Evolutionary conservation across 53 echinoderm and acorn worm genomes (phyloP).

Genomic region (Patiria pectinifera): DNA sequence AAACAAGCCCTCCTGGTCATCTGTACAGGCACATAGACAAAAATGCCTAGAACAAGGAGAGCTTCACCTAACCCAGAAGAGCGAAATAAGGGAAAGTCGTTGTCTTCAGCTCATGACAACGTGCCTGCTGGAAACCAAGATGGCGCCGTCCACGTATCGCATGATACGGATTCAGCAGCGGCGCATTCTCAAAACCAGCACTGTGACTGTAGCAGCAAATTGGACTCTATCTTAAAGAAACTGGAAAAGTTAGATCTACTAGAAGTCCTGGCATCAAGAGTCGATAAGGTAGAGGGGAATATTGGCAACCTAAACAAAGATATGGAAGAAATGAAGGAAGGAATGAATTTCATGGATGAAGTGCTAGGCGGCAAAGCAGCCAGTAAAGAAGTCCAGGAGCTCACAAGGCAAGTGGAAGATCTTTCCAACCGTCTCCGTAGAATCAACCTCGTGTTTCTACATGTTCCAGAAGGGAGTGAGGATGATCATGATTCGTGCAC

Average conservation of each 20-base stretch:
- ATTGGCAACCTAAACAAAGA: background rate
- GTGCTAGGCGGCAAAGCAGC: background rate
- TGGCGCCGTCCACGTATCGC: background rate
- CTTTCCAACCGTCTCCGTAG: background rate
- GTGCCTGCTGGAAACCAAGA: slow-evolving; percentile 11
- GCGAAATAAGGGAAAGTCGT: background rate
- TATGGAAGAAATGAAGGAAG: background rate
- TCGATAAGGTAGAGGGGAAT: slow-evolving; percentile 9
- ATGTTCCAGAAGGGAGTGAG: slow-evolving; percentile 29
- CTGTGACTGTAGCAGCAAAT: slow-evolving; percentile 5
- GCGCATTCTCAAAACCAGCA: too few relatives aligned
- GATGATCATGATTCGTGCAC: slow-evolving; percentile 19
- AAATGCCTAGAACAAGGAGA: too few relatives aligned
- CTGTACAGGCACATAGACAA: background rate
- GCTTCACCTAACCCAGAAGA: too few relatives aligned
- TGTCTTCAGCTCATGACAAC: background rate
- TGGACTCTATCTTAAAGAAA: too few relatives aligned
- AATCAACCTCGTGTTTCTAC: slow-evolving; percentile 1
- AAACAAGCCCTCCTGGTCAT: background rate
- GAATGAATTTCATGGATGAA: slow-evolving; percentile 21
- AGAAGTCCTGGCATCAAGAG: slow-evolving; percentile 26
- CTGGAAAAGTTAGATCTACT: slow-evolving; percentile 16
- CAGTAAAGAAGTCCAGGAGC: background rate
- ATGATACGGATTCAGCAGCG: background rate
- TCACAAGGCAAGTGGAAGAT: too few relatives aligned